Conservation (phyloP, 2,888 invertebrate genomes). For the Ceramica pisi region DNA sequence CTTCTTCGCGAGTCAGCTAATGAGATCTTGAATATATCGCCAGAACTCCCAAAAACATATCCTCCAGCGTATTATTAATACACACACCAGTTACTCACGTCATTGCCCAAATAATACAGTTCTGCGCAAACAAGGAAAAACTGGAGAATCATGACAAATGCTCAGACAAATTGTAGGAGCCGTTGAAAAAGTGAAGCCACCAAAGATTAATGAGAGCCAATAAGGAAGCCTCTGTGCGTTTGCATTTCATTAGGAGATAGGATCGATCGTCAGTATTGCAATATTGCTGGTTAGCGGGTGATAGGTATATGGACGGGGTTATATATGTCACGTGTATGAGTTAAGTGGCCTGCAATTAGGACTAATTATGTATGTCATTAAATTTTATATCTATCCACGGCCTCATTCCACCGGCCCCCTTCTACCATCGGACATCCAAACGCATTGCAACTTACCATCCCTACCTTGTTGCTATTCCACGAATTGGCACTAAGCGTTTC, state of each 20-base stretch:
- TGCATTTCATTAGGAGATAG: slow-evolving; percentile 82
- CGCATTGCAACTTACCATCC: too few species aligned
- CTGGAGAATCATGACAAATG: slow-evolving; percentile 81
- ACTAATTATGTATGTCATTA: too few species aligned
- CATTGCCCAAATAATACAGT: slow-evolving; percentile 60
- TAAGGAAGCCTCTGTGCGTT: slow-evolving; percentile 79
- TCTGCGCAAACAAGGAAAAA: slow-evolving; percentile 70
- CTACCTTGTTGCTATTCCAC: too few species aligned
- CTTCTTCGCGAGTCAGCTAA: not conserved
- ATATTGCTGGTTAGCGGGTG: slow-evolving; percentile 32
- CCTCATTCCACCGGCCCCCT: too few species aligned
- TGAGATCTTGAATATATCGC: slow-evolving; percentile 1
- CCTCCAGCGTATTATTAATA: slow-evolving; percentile 34
- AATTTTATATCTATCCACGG: too few species aligned
- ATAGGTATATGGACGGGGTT: slow-evolving; percentile 18
- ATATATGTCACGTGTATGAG: slow-evolving; percentile 1
- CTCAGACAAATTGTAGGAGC: slow-evolving; percentile 80
- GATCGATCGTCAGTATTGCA: slow-evolving; percentile 58
- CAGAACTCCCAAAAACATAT: slow-evolving; percentile 4
- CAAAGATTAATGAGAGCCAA: slow-evolving; percentile 83
- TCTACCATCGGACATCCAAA: too few species aligned
- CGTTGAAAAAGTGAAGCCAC: slow-evolving; percentile 83
- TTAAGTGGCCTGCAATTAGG: not conserved
- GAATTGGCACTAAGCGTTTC: too few species aligned
- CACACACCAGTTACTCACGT: slow-evolving; percentile 43